Base-by-base conservation (phyloP, 2,113 vertebrate species). In the Orycteropus afer region DNA sequence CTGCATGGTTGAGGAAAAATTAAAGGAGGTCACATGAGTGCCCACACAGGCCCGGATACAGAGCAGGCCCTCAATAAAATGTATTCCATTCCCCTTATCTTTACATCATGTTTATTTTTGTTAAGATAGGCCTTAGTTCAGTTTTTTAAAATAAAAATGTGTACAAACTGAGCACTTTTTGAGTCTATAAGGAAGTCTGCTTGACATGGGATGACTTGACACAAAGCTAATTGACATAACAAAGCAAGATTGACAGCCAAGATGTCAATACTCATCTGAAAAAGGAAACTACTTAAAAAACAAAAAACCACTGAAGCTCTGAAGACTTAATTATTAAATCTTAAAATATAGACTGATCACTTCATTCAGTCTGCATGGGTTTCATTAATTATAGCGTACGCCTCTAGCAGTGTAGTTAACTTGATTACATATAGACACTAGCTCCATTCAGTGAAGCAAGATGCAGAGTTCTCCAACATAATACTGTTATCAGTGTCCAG, bases 311-410 rank as follows among this genome's bases (percentile, higher is more conserved):
- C 79, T 59, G 34, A 67, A 47, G 51, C 82, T 93, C 85, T 93
- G 90, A 79, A 76, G 83, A 83, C 29, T 95, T 96, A 93, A 94
- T 97, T 86, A 96, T 95, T 95, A 88, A 94, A 77, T 96, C 73
- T 91, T 86, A 96, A 96, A 95, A 97, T 96, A 96, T 78, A 90
- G 90, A 94, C 89, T 93, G 90, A 94, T 93, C 94, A 79, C 74
- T 96, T 95, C 84, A 76, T 74, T 93, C 86, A 63, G 61, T 77
- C 86, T 95, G 67, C 88, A 84, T 42, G 85, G 27, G 82, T 82
- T 90, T 95, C 78, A 89, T 88, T 95, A 96, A 96, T 93, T 88
- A 94, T 6, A 92, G 85, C 7, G 2, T 51, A 34, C 81, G 89
- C 59, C 88, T 67, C n/a, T 86, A 69, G 79, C 74, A 86, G 81